Evolutionary conservation across 2,113 vertebrate species (phyloP).

Genomic region (Gallinago media): DNA sequence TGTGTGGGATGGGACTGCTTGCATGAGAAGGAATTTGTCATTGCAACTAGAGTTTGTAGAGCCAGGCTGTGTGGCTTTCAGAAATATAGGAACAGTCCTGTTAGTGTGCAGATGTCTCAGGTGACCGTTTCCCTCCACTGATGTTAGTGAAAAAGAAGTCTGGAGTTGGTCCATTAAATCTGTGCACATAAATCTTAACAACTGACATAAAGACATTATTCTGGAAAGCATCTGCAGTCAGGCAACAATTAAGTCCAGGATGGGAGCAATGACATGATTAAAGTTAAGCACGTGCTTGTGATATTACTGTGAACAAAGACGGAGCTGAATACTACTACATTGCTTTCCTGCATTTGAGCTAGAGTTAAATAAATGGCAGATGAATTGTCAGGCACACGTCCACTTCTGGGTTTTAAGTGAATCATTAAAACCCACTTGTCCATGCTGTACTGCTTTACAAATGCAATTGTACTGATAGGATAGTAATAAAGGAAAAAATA

Average conservation of each 20-base stretch:
- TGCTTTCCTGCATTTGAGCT: neutral
- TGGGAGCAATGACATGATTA: neutral
- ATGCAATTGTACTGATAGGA: neutral
- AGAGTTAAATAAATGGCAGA: neutral
- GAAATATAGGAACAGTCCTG: neutral
- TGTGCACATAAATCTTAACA: neutral
- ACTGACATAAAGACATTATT: neutral
- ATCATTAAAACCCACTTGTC: neutral
- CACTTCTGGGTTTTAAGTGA: neutral
- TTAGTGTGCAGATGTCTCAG: neutral
- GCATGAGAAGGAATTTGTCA: neutral
- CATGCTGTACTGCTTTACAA: neutral
- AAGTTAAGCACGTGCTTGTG: neutral
- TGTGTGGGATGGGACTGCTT: neutral
- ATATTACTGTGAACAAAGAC: neutral
- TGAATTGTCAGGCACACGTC: neutral
- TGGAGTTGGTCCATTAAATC: neutral
- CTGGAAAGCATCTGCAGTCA: neutral
- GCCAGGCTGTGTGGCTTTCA: neutral
- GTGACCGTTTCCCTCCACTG: neutral
- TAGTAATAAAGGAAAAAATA: neutral
- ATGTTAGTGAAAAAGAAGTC: neutral
- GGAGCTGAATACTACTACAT: neutral
- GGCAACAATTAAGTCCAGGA: neutral
- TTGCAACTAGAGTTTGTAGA: too few species aligned